Evolutionary conservation across 1,140 invertebrate species (phyloP).

Genomic region (Panulirus ornatus): DNA sequence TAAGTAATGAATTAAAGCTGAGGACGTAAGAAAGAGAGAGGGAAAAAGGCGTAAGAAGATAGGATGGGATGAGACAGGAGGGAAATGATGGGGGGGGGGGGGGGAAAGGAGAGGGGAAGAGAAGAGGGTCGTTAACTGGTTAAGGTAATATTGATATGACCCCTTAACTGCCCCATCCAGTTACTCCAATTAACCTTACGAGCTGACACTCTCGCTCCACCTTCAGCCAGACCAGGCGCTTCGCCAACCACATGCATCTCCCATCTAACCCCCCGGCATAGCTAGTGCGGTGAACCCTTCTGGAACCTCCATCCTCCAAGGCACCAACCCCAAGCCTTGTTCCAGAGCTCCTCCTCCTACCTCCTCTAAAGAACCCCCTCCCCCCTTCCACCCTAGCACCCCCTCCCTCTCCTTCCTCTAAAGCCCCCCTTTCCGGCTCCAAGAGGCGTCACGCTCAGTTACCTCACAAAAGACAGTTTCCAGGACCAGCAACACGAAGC

Average conservation of each 20-base stretch:
- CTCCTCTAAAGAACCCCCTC: background rate
- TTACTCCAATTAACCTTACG: slow-evolving; percentile 14
- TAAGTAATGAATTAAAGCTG: background rate
- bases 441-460: background rate
- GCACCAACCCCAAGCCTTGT: background rate
- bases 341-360: background rate
- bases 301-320: too few species aligned
- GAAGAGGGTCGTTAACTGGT: background rate
- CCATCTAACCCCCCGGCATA: background rate
- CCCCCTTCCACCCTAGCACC: background rate
- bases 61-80: background rate
- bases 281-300: too few species aligned
- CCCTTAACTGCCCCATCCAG: slow-evolving; percentile 18
- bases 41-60: background rate
- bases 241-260: background rate
- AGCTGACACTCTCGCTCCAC: background rate
- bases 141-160: background rate
- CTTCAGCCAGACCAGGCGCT: background rate
- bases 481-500: too few species aligned
- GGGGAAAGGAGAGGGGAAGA: background rate
- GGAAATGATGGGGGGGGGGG: background rate
- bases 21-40: background rate
- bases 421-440: background rate
- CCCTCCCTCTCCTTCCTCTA: background rate
- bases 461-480: too few species aligned